phyloP scores from a whole-genome alignment of 2,888 invertebrate species.

The Cheilosia variabilis region DNA sequence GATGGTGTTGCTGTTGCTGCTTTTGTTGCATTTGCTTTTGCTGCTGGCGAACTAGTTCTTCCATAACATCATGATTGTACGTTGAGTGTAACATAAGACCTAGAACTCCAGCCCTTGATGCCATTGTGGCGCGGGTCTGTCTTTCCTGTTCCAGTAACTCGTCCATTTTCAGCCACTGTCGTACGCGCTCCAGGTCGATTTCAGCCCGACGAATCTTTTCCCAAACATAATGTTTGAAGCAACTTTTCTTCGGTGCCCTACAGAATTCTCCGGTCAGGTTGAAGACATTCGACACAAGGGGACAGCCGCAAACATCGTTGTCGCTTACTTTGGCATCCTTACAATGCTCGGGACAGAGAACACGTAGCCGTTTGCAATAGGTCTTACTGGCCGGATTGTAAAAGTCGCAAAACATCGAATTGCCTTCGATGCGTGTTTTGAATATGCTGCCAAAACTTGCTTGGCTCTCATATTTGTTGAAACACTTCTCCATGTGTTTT shows the following conservation, averaged over 20 bases:
- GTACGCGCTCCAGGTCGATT: constrained; percentile 96
- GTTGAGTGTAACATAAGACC: constrained; percentile 98
- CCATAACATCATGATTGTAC: constrained; percentile 96
- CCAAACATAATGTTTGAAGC: constrained; percentile 97
- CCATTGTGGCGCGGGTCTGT: constrained; percentile 89
- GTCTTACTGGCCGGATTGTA: constrained; percentile 94
- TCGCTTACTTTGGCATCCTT: constrained; percentile 96
- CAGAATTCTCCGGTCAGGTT: constrained; percentile 94
- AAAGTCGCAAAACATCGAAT: constrained; percentile 99
- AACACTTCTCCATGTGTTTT: constrained; percentile 99
- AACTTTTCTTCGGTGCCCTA: constrained; percentile 93
- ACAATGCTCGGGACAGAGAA: constrained; percentile 98
- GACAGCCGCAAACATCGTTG: constrained; percentile 96
- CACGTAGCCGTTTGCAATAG: constrained; percentile 97
- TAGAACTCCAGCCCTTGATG: constrained; percentile 94
- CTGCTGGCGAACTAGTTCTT: constrained; percentile 85
- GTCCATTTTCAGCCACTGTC: constrained; percentile 96
- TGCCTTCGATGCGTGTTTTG: constrained; percentile 96
- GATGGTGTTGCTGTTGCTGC: constrained; percentile 76
- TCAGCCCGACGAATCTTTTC: constrained; percentile 97
- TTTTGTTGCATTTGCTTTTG: constrained; percentile 80
- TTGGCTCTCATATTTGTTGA: constrained; percentile 98
- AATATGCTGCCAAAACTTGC: constrained; percentile 98
- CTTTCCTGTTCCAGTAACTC: constrained; percentile 97
- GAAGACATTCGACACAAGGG: constrained; percentile 93